phyloP scores from a whole-genome alignment of 2,113 vertebrate species.

The Seriola dumerili region DNA sequence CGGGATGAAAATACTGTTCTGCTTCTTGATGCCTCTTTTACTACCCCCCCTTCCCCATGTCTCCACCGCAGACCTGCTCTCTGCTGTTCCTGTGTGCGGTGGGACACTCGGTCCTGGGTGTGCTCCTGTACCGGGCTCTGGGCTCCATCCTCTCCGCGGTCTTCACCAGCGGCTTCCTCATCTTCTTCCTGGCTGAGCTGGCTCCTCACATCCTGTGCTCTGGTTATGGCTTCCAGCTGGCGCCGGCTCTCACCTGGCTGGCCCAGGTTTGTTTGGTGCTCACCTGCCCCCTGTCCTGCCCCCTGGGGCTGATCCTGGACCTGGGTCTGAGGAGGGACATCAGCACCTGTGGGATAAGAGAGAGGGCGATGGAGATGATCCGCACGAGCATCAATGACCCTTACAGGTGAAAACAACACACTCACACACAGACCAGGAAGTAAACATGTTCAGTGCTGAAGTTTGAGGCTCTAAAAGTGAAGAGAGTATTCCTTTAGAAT shows the following conservation, averaged over 20 bases:
- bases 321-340: conserved; percentile 83
- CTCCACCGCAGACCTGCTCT: conserved; percentile 81
- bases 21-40: background rate
- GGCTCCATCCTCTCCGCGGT: conserved; percentile 83
- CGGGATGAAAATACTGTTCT: too few relatives aligned
- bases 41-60: background rate
- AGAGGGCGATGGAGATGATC: conserved; percentile 91
- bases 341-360: conserved; percentile 85
- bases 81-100: conserved; percentile 87
- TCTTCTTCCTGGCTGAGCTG: conserved; percentile 89
- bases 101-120: conserved; percentile 87
- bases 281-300: conserved; percentile 89
- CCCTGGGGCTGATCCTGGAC: conserved; percentile 89
- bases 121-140: conserved; percentile 85
- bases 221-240: conserved; percentile 88
- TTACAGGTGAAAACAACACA: conserved; percentile 76
- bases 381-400: conserved; percentile 88
- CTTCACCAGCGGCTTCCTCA: conserved; percentile 85
- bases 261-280: conserved; percentile 89
- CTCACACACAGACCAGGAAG: too few relatives aligned
- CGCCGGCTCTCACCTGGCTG: conserved; percentile 87
- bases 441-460: too few relatives aligned
- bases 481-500: too few relatives aligned
- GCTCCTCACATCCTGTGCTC: conserved; percentile 89
- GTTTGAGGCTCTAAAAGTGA: too few relatives aligned